Evolutionary conservation across 1,140 invertebrate genomes (phyloP).

Genomic region (Lordiphosa clarofinis): DNA sequence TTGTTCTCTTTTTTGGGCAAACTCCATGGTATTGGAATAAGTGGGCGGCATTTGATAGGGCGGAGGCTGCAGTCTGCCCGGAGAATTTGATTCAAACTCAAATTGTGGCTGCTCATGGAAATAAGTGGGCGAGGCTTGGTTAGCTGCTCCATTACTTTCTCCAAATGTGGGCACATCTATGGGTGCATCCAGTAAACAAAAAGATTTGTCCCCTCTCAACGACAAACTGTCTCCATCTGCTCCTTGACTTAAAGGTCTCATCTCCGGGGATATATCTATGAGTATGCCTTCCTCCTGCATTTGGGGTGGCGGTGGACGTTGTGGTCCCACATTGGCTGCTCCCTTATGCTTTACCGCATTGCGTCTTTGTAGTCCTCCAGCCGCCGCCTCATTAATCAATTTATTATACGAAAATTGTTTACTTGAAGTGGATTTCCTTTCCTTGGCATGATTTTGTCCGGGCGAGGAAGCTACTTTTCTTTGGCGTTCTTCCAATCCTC

Average conservation of each 20-base stretch:
- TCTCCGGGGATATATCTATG: slow-evolving; percentile 84
- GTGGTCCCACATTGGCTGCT: slow-evolving; percentile 67
- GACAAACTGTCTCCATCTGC: slow-evolving; percentile 45
- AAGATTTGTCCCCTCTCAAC: slow-evolving; percentile 61
- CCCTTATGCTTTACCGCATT: slow-evolving; percentile 46
- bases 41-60: slow-evolving; percentile 81
- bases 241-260: slow-evolving; percentile 35
- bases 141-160: background rate
- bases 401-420: slow-evolving; percentile 90
- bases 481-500: slow-evolving; percentile 81
- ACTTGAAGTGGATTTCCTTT: slow-evolving; percentile 81
- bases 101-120: slow-evolving; percentile 52
- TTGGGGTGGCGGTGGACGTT: slow-evolving; percentile 81
- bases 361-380: slow-evolving; percentile 55
- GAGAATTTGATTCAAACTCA: slow-evolving; percentile 39
- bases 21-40: slow-evolving; percentile 80
- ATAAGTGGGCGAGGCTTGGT: slow-evolving; percentile 52
- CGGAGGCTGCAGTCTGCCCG: slow-evolving; percentile 74
- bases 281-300: slow-evolving; percentile 81
- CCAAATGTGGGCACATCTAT: slow-evolving; percentile 84
- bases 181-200: slow-evolving; percentile 88
- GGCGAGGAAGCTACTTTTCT: slow-evolving; percentile 59
- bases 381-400: slow-evolving; percentile 80
- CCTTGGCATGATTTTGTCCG: slow-evolving; percentile 65
- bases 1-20: slow-evolving; percentile 56